Evolutionary conservation across 2,888 invertebrate genomes (phyloP).

Genomic region (Apantesis nais): DNA sequence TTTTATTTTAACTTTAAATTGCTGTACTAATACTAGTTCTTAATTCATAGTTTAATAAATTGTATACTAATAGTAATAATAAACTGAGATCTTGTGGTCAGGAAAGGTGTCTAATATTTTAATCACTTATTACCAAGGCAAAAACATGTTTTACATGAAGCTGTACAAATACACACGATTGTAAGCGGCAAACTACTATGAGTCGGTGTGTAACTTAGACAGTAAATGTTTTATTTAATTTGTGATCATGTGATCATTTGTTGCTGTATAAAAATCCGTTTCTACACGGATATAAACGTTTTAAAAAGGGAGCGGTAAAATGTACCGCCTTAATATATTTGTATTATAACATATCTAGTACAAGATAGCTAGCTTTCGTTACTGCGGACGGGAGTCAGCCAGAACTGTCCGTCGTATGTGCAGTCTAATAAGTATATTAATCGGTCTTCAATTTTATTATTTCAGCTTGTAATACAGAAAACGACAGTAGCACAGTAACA

Average conservation of each 20-base stretch:
- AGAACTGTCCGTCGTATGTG: background rate
- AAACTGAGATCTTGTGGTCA: too few relatives aligned
- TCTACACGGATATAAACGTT: too few relatives aligned
- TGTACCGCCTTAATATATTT: background rate
- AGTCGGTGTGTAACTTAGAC: too few relatives aligned
- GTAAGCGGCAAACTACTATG: background rate
- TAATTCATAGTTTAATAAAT: too few relatives aligned
- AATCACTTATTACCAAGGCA: too few relatives aligned
- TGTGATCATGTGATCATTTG: too few relatives aligned
- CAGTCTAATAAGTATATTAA: conserved; percentile 2
- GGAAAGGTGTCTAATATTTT: too few relatives aligned
- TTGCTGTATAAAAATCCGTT: too few relatives aligned
- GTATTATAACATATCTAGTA: background rate
- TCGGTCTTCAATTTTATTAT: background rate
- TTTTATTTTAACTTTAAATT: too few relatives aligned
- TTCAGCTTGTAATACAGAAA: conserved; percentile 77
- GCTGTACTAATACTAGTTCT: too few relatives aligned
- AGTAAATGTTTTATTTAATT: background rate
- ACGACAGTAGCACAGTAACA: conserved; percentile 54
- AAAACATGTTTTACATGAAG: background rate
- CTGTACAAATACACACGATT: background rate
- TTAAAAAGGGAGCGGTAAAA: too few relatives aligned
- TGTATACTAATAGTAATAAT: too few relatives aligned
- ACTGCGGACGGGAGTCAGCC: background rate
- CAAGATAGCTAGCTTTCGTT: background rate